These are phyloP conservation scores for Pangasius macronema DNA, from an alignment of 2,797 vertebrate species.

Conservation along the genomic window DNA sequence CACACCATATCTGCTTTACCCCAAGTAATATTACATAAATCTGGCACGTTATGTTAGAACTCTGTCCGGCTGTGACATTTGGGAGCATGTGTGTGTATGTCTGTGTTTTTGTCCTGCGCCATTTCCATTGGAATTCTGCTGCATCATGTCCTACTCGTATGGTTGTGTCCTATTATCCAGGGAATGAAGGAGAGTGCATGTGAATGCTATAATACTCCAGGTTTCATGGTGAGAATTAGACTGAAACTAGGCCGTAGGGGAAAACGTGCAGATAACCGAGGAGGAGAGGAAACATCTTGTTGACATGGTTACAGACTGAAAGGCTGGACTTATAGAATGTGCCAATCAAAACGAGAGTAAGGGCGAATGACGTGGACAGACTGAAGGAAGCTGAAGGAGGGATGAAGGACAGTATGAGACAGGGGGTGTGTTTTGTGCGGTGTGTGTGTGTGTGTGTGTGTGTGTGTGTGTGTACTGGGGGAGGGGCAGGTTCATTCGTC, in stretches of 20 bases:
- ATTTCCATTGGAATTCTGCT: neutral
- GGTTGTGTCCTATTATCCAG: slow-evolving; percentile 37
- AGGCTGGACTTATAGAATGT: slow-evolving; percentile 16
- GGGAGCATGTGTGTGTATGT: neutral
- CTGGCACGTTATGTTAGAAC: neutral
- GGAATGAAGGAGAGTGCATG: neutral
- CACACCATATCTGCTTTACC: neutral
- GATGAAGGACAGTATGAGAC: slow-evolving; percentile 6
- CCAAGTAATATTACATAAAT: neutral
- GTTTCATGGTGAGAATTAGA: neutral
- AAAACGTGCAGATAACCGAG: neutral
- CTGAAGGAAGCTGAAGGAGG: slow-evolving; percentile 27
- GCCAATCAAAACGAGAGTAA: slow-evolving; percentile 39
- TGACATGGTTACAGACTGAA: slow-evolving; percentile 48
- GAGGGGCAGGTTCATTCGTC: slow-evolving; percentile 47
- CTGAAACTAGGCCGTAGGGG: slow-evolving; percentile 1
- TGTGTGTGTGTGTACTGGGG: slow-evolving; percentile 34
- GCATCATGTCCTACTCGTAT: slow-evolving; percentile 9
- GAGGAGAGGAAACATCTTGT: slow-evolving; percentile 30
- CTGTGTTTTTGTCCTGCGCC: neutral
- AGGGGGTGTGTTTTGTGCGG: slow-evolving; percentile 46
- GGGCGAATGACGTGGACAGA: slow-evolving; percentile 8
- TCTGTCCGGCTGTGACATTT: neutral
- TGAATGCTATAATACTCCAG: neutral
- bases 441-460: slow-evolving; percentile 43